Percentiles rank a stretch among this genome's conserved stretches.
Evolutionary conservation across 2,113 vertebrate genomes (phyloP).

Genomic region (Isichthys henryi): DNA sequence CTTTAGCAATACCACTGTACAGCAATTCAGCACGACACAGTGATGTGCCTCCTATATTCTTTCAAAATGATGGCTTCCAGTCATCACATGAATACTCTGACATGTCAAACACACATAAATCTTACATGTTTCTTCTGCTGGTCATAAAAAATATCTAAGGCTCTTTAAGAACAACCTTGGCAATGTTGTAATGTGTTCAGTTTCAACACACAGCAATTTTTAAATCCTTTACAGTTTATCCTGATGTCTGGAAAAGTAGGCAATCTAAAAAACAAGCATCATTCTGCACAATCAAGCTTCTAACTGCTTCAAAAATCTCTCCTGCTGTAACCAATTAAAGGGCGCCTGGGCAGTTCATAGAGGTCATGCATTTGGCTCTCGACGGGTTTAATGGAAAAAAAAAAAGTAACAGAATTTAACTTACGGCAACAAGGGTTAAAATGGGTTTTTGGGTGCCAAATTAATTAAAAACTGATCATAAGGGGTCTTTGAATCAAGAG

Average conservation of each 20-base stretch:
- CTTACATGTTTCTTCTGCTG: not conserved
- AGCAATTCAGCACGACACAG: not conserved
- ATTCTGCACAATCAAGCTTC: not conserved
- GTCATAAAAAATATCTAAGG: not conserved
- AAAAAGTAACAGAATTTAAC: not conserved
- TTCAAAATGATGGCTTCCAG: not conserved
- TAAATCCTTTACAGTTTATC: not conserved
- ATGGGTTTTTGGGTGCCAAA: not conserved
- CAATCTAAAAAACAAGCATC: not conserved
- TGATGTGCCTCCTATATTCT: not conserved
- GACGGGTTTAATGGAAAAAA: not conserved
- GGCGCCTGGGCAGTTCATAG: not conserved
- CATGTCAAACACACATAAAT: not conserved
- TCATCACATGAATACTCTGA: not conserved
- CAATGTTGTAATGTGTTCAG: not conserved
- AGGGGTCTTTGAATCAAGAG: not conserved
- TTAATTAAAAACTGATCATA: not conserved
- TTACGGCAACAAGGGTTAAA: not conserved
- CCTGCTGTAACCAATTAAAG: not conserved
- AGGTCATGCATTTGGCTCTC: not conserved
- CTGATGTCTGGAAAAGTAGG: not conserved
- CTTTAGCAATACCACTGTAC: too few species aligned
- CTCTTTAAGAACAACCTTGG: not conserved
- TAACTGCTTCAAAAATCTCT: not conserved
- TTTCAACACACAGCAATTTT: not conserved